Base-by-base conservation (phyloP, 2,797 vertebrate genomes). In the Stomatorhinus walkeri region DNA sequence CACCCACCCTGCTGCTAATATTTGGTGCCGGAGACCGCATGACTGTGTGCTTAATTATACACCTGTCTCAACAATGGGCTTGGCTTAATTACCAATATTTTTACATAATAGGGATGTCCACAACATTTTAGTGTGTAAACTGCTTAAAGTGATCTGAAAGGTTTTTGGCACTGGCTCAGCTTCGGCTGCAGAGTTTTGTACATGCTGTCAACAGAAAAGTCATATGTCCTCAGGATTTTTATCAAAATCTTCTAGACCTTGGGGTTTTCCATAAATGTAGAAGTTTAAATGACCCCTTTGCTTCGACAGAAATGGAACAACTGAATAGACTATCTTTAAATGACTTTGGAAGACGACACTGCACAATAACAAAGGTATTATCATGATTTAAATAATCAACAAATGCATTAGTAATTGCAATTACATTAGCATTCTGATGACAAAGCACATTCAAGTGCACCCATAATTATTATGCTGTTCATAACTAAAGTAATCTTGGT, bases 391-490 rank as follows among this genome's bases (percentile, higher is more conserved):
- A 49, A 51, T 85, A 51, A 85, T 49, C 83, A 85, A 85, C 46
- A 24, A 51, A 48, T 49, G 83, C 83, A 85, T 24, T 51, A 48
- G 4, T 1, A 85, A 7, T 85, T 24, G 16, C n/a, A 76, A 76
- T 76, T 76, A 76, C 32, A 49, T 85, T 85, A 24, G 10, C 83
- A 85, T 48, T 49, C 19, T 12, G n/a, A 28, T 49, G 83, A 85
- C 6, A 51, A 24, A 19, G 43, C 83, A 85, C 48, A 48, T 85
- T 22, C 43, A 28, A 24, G 43, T 24, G 43, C 43, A 85, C n/a
- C 10, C 22, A 49, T 85, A 49, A 49, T 85, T 85, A 85, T 85
- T 85, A 85, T 85, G 83, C 83, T 14, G 7, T 51, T 85, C 68
- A 85, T n/a, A 51, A 49, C 7, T 24, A 48, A 85, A 49, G 48